Evolutionary conservation across 2,888 invertebrate species (phyloP).

Genomic region (Drosophila seclusa): DNA sequence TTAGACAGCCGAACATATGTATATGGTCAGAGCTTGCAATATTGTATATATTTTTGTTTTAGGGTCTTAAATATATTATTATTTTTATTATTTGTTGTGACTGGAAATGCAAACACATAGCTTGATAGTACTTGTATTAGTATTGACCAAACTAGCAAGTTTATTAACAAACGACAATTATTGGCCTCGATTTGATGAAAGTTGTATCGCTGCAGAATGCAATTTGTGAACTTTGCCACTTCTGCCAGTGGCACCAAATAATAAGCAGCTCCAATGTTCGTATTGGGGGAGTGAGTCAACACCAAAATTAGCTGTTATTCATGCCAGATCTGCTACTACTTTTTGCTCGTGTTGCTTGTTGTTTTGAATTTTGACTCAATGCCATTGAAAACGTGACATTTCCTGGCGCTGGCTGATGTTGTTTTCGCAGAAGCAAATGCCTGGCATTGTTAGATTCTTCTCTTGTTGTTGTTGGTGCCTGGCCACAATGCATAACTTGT

Average conservation of each 20-base stretch:
- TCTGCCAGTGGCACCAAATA: conserved; percentile 14
- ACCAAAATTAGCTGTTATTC: conserved; percentile 23
- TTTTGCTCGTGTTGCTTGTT: conserved; percentile 20
- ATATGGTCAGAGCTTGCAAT: neutral
- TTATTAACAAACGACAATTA: conserved; percentile 41
- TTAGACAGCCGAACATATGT: neutral
- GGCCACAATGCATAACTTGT: conserved; percentile 66
- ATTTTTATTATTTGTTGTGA: conserved; percentile 2
- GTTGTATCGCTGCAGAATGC: conserved; percentile 11
- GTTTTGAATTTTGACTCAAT: conserved; percentile 21
- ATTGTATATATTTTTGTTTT: neutral
- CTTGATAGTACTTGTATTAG: neutral
- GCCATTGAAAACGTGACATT: conserved; percentile 48
- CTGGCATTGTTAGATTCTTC: conserved; percentile 20
- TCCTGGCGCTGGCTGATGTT: conserved; percentile 12
- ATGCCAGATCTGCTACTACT: conserved; percentile 17
- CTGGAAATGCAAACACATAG: neutral
- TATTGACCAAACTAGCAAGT: conserved; percentile 1
- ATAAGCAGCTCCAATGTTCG: neutral
- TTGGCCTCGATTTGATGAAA: conserved; percentile 43
- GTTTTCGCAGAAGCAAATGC: conserved; percentile 31
- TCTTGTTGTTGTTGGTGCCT: conserved; percentile 19
- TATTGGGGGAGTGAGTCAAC: neutral
- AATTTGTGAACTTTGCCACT: conserved; percentile 37
- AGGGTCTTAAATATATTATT: neutral